A percentile compares a stretch with the other conserved stretches of the same genome.
Conservation (phyloP, 2,113 vertebrate genomes). For the Catharus fuscescens region DNA sequence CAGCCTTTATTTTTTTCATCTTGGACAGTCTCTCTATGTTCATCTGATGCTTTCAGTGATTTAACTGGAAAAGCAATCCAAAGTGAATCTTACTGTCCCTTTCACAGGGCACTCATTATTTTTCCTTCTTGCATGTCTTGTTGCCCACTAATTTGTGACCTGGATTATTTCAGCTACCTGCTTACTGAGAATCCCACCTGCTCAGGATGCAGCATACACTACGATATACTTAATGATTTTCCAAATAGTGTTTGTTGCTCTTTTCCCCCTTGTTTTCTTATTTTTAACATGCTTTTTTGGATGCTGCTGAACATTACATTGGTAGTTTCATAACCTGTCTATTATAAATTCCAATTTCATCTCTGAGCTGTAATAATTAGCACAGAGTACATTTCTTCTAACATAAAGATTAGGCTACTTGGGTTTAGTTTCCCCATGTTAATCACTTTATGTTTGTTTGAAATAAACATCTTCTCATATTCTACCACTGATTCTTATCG, state of each 20-base stretch:
- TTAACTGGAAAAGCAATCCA: background rate
- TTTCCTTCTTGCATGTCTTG: background rate
- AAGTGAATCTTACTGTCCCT: background rate
- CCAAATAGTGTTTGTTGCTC: fast-evolving
- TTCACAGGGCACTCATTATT: fast-evolving
- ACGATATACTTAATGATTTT: background rate
- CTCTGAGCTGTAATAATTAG: background rate
- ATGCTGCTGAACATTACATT: background rate
- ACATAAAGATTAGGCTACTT: background rate
- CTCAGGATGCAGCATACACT: no score
- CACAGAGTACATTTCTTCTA: background rate
- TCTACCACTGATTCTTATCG: background rate
- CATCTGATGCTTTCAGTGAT: background rate
- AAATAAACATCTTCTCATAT: background rate
- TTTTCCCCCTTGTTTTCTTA: background rate
- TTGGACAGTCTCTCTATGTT: background rate
- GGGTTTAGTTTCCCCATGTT: fast-evolving
- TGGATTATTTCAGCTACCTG: background rate
- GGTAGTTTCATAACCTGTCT: background rate
- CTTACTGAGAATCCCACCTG: background rate
- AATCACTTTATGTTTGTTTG: background rate
- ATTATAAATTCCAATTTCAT: background rate
- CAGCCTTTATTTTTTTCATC: fast-evolving
- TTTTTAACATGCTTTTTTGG: background rate
- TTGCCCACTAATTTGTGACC: background rate